Evolutionary conservation across 2,888 invertebrate genomes (phyloP), one percentile per base, ranked within the genome.

Genomic region (Xestia xanthographa): DNA sequence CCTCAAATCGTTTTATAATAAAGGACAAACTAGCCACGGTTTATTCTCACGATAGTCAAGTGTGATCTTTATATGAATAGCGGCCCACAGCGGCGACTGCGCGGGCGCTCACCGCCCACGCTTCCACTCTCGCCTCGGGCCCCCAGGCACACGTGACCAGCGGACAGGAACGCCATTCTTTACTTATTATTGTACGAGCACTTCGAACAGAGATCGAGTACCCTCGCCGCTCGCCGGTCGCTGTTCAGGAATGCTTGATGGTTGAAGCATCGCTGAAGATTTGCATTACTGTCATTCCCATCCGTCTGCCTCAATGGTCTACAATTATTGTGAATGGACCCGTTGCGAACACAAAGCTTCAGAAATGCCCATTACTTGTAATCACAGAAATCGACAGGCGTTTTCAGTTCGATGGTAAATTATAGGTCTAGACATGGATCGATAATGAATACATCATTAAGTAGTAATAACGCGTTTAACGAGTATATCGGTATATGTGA

Each of bases 61-160:
- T 89, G 91, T 90, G 88, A 90, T 87, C 80, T 87, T 87, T 80
- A 81, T 87, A 89, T 88, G 89, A 86, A 89, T 88, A 88, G 83
- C 83, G 83, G 75, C 68, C 71, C 74, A 38, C 73, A 26, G 60
- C 60, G 26, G 48, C 43, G 26, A 14, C 66, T 67, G 72, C 71
- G 68, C 69, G 58, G 26, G 71, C 72, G 74, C 87, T 86, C n/a
- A 77, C 83, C 95, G 94, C 96, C 95, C 92, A 96, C 96, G 95
- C 95, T 93, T 77, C 92, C 94, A 95, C 96, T 95, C 94, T 94
- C 95, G 91, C 94, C 94, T 95, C 93, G 93, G 91, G 92, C 94
- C 93, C 90, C 86, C 92, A 86, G 89, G 84, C 93, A 93, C 93
- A 94, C 94, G 94, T 95, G 94, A 94, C 93, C 92, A 90, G 43